Base-by-base conservation (phyloP, 2,797 vertebrate genomes). In the Takifugu ocellatus region DNA sequence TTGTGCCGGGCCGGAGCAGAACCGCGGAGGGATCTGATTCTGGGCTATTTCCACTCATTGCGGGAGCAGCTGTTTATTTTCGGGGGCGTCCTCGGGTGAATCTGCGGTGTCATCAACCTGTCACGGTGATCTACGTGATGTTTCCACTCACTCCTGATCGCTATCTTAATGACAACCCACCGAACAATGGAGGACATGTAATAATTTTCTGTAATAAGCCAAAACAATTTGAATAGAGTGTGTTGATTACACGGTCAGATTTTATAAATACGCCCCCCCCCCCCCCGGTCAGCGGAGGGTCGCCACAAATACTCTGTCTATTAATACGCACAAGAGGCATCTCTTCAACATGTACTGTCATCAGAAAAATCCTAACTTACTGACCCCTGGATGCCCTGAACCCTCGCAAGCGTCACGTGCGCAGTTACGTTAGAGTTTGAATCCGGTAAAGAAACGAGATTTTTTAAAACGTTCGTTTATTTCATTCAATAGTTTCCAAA, bases 81-180 rank as follows among this genome's bases (percentile, higher is more conserved):
- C 56, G 27, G 17, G 15, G 59, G 59, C 67, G 56, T 77, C 73
- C 74, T 70, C 69, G 75, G 70, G 75, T 83, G 72, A 25, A 80
- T 84, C 81, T 81, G 64, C 82, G 78, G 33, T 29, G 26, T 59
- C 51, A 77, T 55, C 64, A 62, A 58, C 62, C 10, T 43, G 75
- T 70, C 72, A 54, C 67, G 54, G 57, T 66, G 73, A 86, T 85
- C 81, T 86, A 87, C 86, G 87, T 88, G 86, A 84, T 85, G 84
- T 87, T 88, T 88, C 78, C 71, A 62, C 5, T 62, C 24, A 17
- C 74, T 50, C 44, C 65, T 60, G 81, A 82, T 84, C 44, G 43
- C 51, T 77, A 87, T 87, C 86, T 77, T 65, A 66, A 83, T 86
- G 78, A 81, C 70, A 77, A 47, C 25, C 60, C 4, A 21, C 11